phyloP scores from a whole-genome alignment of 2,113 vertebrate species.

The Otocyon megalotis region DNA sequence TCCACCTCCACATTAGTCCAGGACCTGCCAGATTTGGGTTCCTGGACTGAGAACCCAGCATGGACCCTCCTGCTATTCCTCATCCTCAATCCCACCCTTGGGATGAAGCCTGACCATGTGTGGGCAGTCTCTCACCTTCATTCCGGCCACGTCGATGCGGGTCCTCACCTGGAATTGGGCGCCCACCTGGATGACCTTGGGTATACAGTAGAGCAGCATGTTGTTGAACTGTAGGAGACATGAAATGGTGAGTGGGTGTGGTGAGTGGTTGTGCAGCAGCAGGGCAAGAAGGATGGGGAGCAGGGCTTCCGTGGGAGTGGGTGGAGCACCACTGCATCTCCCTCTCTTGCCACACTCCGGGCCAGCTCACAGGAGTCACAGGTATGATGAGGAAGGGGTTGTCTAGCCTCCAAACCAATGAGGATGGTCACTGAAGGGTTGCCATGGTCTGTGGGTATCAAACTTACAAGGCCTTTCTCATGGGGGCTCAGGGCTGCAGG shows the following conservation, averaged over 20 bases:
- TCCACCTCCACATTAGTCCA: neutral
- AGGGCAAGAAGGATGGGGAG: accelerated
- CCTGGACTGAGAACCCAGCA: accelerated
- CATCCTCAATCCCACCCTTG: accelerated
- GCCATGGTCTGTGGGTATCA: neutral
- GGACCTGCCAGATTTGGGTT: too few relatives aligned
- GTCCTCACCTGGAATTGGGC: slow-evolving; percentile 87
- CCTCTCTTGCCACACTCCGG: neutral
- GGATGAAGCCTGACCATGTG: neutral
- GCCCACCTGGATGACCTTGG: slow-evolving; percentile 88
- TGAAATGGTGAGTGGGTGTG: accelerated
- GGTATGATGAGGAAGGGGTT: too few relatives aligned
- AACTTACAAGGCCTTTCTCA: neutral
- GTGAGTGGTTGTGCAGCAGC: accelerated
- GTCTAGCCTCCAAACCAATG: neutral
- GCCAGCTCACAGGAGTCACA: neutral
- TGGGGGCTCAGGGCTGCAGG: neutral
- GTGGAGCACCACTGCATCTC: accelerated
- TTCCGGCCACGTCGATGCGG: slow-evolving; percentile 84
- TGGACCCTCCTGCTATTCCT: too few relatives aligned
- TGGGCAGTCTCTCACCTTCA: slow-evolving; percentile 86
- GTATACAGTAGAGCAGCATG: slow-evolving; percentile 89
- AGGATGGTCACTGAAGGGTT: neutral
- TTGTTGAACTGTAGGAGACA: slow-evolving; percentile 88
- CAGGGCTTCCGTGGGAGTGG: accelerated